A percentile compares a stretch with the other conserved stretches of the same genome.
Evolutionary conservation across 2,797 vertebrate genomes (phyloP).

Genomic region (Chiroxiphia lanceolata): DNA sequence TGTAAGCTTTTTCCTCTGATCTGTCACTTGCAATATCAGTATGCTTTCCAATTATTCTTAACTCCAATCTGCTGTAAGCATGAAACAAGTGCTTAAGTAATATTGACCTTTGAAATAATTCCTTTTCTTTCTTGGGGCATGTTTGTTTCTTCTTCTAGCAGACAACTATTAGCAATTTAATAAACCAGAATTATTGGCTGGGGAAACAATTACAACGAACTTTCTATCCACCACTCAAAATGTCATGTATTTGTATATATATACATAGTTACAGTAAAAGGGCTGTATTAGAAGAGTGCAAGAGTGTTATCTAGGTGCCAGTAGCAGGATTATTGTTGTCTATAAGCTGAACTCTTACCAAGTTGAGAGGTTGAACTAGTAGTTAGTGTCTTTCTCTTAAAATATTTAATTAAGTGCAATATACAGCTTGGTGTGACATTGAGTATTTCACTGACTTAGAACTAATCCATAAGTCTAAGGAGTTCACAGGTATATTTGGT

Average conservation of each 20-base stretch:
- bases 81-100: background rate
- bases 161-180: background rate
- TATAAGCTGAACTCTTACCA: background rate
- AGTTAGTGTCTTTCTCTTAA: background rate
- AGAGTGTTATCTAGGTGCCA: background rate
- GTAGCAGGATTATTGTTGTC: background rate
- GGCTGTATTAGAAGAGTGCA: background rate
- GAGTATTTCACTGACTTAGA: background rate
- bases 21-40: background rate
- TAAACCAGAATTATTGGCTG: background rate
- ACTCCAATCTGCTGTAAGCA: background rate
- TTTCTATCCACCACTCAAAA: background rate
- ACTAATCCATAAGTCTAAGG: background rate
- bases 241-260: background rate
- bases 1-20: background rate
- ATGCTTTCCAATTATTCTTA: constrained; percentile 3
- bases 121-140: background rate
- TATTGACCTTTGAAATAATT: constrained; percentile 32
- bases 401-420: background rate
- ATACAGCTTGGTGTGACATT: background rate
- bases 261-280: background rate
- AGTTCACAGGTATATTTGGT: background rate
- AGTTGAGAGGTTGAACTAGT: background rate
- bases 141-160: background rate
- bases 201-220: background rate